A percentile compares a stretch with the other conserved stretches of the same genome.
These are phyloP conservation scores for Heterochromis multidens DNA, from an alignment of 2,113 vertebrate species.

Conservation along the genomic window DNA sequence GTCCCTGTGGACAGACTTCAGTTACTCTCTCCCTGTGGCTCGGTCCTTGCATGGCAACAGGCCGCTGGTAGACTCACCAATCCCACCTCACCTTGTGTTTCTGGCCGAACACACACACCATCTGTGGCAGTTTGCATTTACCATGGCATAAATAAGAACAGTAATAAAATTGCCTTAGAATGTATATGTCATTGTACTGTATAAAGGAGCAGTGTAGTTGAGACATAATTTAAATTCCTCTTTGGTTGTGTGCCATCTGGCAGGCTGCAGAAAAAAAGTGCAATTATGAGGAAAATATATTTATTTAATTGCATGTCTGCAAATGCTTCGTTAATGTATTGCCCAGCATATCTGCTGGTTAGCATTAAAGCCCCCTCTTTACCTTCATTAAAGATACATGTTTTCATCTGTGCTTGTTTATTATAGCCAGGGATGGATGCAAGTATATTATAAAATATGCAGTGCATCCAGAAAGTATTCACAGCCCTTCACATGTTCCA, in stretches of 20 bases:
- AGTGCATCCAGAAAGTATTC: no score
- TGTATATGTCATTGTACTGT: background rate
- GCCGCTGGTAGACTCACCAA: conserved; percentile 8
- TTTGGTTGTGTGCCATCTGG: background rate
- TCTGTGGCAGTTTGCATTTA: conserved; percentile 42
- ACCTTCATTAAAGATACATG: background rate
- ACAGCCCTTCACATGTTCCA: no score
- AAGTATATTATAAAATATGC: background rate
- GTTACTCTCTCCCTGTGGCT: conserved; percentile 3
- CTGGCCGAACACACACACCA: conserved; percentile 34
- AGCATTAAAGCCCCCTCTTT: background rate
- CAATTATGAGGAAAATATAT: background rate
- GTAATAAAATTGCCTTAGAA: background rate
- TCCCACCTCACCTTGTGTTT: conserved; percentile 32
- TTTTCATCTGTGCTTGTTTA: background rate
- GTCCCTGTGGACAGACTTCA: conserved; percentile 15
- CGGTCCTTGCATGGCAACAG: conserved; percentile 36
- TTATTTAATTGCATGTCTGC: background rate
- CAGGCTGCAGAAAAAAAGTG: background rate
- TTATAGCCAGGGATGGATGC: background rate
- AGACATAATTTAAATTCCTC: background rate
- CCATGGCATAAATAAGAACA: background rate
- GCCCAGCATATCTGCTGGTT: background rate
- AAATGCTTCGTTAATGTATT: background rate
- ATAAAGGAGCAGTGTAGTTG: background rate